These are phyloP conservation scores for Apostichopus leukothele DNA, from an alignment of 53 echinoderm and acorn worm species.

Conservation along the genomic window DNA sequence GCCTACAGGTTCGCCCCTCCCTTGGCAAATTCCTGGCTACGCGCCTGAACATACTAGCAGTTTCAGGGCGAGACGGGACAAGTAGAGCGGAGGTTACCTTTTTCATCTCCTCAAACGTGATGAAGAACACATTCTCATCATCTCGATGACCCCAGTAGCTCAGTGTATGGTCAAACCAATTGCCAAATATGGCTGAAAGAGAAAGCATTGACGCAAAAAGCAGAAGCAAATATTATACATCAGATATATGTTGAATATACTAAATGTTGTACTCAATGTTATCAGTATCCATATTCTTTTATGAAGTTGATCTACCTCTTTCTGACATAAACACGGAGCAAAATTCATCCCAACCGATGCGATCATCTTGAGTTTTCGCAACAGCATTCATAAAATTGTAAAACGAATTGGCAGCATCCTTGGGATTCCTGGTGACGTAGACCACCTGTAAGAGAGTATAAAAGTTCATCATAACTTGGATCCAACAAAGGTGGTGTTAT, in stretches of 20 bases:
- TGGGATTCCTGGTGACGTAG: slow-evolving; percentile 39
- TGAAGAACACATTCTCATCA: slow-evolving; percentile 21
- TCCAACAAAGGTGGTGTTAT: too few species aligned
- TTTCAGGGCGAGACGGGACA: too few species aligned
- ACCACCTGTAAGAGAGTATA: slow-evolving; percentile 18
- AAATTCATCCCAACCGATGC: background rate
- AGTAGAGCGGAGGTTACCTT: background rate
- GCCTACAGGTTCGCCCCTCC: too few species aligned
- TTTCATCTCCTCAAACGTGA: slow-evolving; percentile 42
- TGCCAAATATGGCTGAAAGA: slow-evolving; percentile 24
- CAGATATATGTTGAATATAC: background rate
- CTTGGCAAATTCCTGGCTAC: too few species aligned
- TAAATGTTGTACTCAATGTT: background rate
- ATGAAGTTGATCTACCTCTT: background rate
- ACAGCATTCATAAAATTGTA: background rate
- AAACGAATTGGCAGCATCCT: slow-evolving; percentile 32
- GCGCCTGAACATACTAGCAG: too few species aligned
- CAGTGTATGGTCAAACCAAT: slow-evolving; percentile 25
- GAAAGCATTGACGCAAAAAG: background rate
- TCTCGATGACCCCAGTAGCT: slow-evolving; percentile 17
- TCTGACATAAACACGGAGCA: background rate
- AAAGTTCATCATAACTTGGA: background rate
- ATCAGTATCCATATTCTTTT: background rate
- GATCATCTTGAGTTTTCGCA: background rate
- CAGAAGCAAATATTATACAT: background rate